Percentiles rank a stretch among this genome's conserved stretches.
Evolutionary conservation across 2,113 vertebrate species (phyloP).

Genomic region (Poeciliopsis turrubarensis): DNA sequence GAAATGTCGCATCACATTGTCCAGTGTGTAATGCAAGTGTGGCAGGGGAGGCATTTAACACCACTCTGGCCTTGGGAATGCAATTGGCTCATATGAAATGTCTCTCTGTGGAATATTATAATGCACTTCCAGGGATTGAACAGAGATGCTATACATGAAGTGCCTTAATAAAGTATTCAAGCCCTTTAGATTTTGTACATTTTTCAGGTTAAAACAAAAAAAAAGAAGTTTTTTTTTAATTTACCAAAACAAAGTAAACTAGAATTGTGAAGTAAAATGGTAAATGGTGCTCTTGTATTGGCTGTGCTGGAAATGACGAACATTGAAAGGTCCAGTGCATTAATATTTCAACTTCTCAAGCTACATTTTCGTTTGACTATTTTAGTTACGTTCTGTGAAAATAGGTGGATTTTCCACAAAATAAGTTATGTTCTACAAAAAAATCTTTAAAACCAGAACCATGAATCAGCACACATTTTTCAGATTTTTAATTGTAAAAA

Average conservation of each 20-base stretch:
- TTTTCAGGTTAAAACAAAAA: not conserved
- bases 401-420: no score
- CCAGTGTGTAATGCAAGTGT: no score
- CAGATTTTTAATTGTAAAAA: not conserved
- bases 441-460: no score
- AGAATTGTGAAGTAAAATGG: not conserved
- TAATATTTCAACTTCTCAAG: no score
- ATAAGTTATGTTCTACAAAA: no score
- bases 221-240: not conserved
- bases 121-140: constrained; percentile 41
- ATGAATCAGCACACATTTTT: not conserved
- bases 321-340: no score
- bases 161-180: not conserved
- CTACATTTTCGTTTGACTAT: no score
- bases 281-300: no score
- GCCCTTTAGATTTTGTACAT: not conserved
- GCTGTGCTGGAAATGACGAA: no score
- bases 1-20: constrained; percentile 11
- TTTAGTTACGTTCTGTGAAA: no score
- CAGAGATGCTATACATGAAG: constrained; percentile 27
- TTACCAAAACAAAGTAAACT: not conserved
- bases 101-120: constrained; percentile 52
- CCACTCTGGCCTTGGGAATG: constrained; percentile 40
- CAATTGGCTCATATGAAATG: constrained; percentile 37
- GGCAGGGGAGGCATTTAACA: constrained; percentile 33